A percentile compares a stretch with the other conserved stretches of the same genome.
These are phyloP conservation scores for Cerastis leucographa DNA, from an alignment of 2,888 invertebrate species.

Conservation along the genomic window DNA sequence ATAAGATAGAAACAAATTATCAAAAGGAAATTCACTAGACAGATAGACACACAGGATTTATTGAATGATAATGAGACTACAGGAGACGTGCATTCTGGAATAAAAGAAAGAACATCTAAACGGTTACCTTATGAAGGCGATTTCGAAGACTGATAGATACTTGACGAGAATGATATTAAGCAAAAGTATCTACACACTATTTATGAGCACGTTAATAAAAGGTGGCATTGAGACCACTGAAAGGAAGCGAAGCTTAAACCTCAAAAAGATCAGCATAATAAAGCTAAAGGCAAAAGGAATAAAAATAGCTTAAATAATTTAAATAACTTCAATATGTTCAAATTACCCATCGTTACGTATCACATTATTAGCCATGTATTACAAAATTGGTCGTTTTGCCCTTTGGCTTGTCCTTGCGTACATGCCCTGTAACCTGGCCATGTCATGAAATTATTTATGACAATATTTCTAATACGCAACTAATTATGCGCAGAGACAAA, in stretches of 20 bases:
- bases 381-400: conserved; percentile 6
- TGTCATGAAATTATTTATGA: conserved; percentile 24
- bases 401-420: conserved; percentile 16
- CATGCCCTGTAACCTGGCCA: conserved; percentile 20
- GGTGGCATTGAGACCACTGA: neutral
- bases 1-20: neutral
- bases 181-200: neutral
- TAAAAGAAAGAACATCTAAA: neutral
- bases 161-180: neutral
- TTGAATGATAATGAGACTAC: neutral
- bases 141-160: neutral
- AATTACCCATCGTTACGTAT: neutral
- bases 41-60: neutral
- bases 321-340: neutral
- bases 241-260: neutral
- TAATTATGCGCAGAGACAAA: conserved; percentile 38
- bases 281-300: neutral
- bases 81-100: neutral
- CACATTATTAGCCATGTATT: neutral
- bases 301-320: neutral
- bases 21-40: neutral
- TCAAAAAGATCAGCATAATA: neutral
- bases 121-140: neutral
- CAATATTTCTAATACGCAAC: conserved; percentile 33
- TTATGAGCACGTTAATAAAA: neutral